Base-by-base conservation (phyloP, 2,113 vertebrate species). In the Cololabis saira region DNA sequence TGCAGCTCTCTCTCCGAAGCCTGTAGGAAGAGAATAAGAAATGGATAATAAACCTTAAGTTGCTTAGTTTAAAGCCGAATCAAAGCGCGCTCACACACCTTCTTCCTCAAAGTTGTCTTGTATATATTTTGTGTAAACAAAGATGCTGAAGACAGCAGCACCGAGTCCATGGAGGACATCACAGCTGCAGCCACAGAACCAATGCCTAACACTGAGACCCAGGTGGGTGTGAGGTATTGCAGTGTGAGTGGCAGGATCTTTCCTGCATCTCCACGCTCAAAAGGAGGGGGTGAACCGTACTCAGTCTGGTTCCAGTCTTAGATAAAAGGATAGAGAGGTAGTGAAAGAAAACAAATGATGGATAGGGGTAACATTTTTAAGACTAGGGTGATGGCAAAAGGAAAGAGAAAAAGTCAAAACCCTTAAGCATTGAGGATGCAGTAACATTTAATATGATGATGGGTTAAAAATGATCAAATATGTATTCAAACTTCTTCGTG, bases 221-320 rank as follows among this genome's bases (percentile, higher is more conserved):
- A 92, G 10, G 24, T 18, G 15, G 94, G 93, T 66, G 93, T 93
- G 44, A 95, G 92, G 41, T 93, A 49, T 1, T 85, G 89, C 45
- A 95, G 80, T 44, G 89, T 91, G 55, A 95, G 83, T 0, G 93
- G 94, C 41, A 94, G 57, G 70, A 94, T 89, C 82, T 91, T 92
- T 0, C 78, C 83, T 0, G 93, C 90, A 59, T 95, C 91, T 12
- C 88, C 89, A 70, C 89, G 92, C 21, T 92, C 90, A 0, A 81
- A 82, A 3, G 92, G 94, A 49, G 90, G 82, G 0, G 90, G 94
- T 30, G 93, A 83, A 49, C 93, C 92, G 0, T 93, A 95, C 15
- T 49, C 86, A 61, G 94, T 95, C 86, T 93, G 88, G 82, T 95
- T 95, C 93, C 93, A 95, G 74, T 95, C 93, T 95, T 78, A 71